Evolutionary conservation across 2,113 vertebrate genomes (phyloP).

Genomic region (Salvator merianae): DNA sequence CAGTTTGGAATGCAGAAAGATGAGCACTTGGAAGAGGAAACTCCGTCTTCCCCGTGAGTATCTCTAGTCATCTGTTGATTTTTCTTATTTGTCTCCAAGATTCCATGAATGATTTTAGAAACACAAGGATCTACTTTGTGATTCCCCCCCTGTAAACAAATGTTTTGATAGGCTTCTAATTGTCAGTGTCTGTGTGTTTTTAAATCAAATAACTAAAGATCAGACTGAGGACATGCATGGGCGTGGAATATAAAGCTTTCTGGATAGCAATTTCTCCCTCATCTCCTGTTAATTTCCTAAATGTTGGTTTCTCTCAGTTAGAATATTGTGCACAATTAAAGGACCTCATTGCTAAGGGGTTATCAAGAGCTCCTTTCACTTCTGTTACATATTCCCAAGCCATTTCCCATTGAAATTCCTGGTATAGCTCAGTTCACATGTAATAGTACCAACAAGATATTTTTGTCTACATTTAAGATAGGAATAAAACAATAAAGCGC

Average conservation of each 20-base stretch:
- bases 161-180: background rate
- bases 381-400: background rate
- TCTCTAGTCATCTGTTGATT: background rate
- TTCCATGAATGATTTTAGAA: conserved; percentile 2
- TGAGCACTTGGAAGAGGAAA: background rate
- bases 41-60: background rate
- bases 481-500: background rate
- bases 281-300: background rate
- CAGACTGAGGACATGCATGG: background rate
- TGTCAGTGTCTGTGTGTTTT: background rate
- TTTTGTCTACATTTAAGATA: background rate
- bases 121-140: background rate
- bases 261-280: background rate
- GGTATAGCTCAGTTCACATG: background rate
- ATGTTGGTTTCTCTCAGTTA: background rate
- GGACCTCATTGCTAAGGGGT: background rate
- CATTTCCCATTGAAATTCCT: background rate
- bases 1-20: background rate
- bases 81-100: background rate
- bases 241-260: background rate
- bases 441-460: background rate
- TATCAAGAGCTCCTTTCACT: background rate
- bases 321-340: background rate
- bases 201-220: background rate
- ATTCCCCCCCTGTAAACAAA: background rate